Evolutionary conservation across 2,888 invertebrate genomes (phyloP), one percentile per base, ranked within the genome.

Genomic region (Coenonympha arcania): DNA sequence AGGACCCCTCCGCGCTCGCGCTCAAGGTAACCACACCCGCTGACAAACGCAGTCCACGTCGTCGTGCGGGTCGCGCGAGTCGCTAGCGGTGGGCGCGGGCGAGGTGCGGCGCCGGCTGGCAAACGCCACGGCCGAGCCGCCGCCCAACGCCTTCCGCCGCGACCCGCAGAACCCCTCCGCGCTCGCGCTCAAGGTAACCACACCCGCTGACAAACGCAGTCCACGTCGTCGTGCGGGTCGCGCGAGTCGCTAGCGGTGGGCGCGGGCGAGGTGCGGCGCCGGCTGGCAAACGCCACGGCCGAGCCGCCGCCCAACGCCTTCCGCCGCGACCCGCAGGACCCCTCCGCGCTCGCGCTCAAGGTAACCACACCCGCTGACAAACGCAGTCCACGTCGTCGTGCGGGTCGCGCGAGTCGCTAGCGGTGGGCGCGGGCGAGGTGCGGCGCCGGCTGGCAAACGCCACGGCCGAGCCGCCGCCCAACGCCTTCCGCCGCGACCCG

Each of bases 131-230:
- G 80, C 77, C 47, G 83, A 81, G 60, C 80, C 76, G 50, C 83
- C 79, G 69, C 88, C 71, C 66, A 91, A 91, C 67, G 91, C 93
- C 13, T 95, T 95, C 75, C 90, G 93, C 65, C 93, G 97, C 68
- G 98, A 99, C 85, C 98, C 98, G 0, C 96, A 98, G 67, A 99
- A 99, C 86, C 99, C 99, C 0, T 98, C 98, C 33, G 99, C 99
- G 1, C 95, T 97, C 1, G 97, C 98, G 3, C 88, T 99, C 37
- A 98, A 98, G 88, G 91, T 90, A 71, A n/a, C 15, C 8, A 2
- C 22, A 8, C n/a, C n/a, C n/a, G n/a, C n/a, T n/a, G n/a, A n/a
- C n/a, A n/a, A n/a, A n/a, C 71, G 28, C 59, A 73, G 54, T 84
- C 84, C 44, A 71, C 75, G 41, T 79, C 80, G 44, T 82, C 85